phyloP scores from a whole-genome alignment of 2,797 vertebrate species.

The Sternotherus odoratus region DNA sequence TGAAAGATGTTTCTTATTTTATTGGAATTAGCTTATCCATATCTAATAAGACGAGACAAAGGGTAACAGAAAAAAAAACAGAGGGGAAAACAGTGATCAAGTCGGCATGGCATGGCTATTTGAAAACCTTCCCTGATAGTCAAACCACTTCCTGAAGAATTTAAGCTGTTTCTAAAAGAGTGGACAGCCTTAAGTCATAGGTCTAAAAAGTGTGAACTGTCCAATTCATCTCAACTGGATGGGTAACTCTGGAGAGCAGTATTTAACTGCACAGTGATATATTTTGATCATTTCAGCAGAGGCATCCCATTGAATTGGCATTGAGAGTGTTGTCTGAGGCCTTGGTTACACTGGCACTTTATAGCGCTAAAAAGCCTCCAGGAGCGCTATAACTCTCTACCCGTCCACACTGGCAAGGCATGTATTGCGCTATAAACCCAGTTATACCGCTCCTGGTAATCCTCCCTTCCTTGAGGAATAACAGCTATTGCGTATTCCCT shows the following conservation, averaged over 20 bases:
- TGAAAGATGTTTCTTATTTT: not conserved
- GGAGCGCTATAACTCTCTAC: too few relatives aligned
- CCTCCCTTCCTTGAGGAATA: too few relatives aligned
- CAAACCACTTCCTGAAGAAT: constrained; percentile 8
- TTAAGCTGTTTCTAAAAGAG: constrained; percentile 8
- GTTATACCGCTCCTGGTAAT: too few relatives aligned
- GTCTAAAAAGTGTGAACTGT: not conserved
- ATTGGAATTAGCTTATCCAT: not conserved
- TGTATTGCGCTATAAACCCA: too few relatives aligned
- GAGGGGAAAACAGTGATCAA: not conserved
- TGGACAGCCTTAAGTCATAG: not conserved
- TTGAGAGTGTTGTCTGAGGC: constrained; percentile 21
- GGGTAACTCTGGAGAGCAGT: constrained; percentile 9
- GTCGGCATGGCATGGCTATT: not conserved
- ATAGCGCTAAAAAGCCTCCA: too few relatives aligned
- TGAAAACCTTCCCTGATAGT: not conserved
- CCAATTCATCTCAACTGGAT: not conserved
- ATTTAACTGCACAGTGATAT: not conserved
- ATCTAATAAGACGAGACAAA: not conserved
- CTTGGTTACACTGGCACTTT: too few relatives aligned
- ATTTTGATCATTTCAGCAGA: not conserved
- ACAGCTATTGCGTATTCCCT: too few relatives aligned
- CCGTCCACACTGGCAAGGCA: too few relatives aligned
- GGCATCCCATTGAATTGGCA: not conserved
- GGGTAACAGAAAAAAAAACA: not conserved